A percentile compares a stretch with the other conserved stretches of the same genome.
phyloP scores from a whole-genome alignment of 2,113 vertebrate genomes.

The Rostratula benghalensis region DNA sequence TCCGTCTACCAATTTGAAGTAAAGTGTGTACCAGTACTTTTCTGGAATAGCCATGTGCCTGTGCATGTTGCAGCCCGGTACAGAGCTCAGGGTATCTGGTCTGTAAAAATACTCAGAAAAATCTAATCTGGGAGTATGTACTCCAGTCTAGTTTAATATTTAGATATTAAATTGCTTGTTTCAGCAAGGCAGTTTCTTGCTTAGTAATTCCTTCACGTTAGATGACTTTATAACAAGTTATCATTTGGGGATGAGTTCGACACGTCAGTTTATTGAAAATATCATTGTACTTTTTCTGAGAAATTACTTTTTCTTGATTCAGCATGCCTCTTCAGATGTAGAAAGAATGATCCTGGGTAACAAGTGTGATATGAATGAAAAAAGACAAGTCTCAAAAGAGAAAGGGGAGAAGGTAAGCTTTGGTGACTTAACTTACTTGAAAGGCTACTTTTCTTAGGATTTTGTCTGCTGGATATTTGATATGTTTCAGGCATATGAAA shows the following conservation, averaged over 20 bases:
- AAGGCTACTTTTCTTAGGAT: neutral
- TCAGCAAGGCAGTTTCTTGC: neutral
- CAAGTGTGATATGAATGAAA: conserved; percentile 98
- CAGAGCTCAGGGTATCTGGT: neutral
- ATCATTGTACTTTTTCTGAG: neutral
- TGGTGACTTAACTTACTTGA: neutral
- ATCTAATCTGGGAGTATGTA: neutral
- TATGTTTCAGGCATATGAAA: neutral
- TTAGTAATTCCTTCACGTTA: neutral
- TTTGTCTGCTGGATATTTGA: neutral
- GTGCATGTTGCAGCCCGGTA: neutral
- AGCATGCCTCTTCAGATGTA: conserved; percentile 97
- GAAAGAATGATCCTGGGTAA: conserved; percentile 98
- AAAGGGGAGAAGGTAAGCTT: conserved; percentile 91
- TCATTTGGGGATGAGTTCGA: neutral
- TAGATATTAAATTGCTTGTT: neutral
- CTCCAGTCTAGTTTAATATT: neutral
- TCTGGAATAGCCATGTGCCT: neutral
- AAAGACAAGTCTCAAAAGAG: conserved; percentile 97
- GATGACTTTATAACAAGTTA: neutral
- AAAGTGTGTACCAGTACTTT: neutral
- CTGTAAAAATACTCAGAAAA: neutral
- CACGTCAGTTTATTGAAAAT: neutral
- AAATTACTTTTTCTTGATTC: conserved; percentile 4
- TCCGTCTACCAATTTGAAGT: neutral